Evolutionary conservation across 2,888 invertebrate genomes (phyloP), one percentile per base, ranked within the genome.

Genomic region (Stratiomys singularior): DNA sequence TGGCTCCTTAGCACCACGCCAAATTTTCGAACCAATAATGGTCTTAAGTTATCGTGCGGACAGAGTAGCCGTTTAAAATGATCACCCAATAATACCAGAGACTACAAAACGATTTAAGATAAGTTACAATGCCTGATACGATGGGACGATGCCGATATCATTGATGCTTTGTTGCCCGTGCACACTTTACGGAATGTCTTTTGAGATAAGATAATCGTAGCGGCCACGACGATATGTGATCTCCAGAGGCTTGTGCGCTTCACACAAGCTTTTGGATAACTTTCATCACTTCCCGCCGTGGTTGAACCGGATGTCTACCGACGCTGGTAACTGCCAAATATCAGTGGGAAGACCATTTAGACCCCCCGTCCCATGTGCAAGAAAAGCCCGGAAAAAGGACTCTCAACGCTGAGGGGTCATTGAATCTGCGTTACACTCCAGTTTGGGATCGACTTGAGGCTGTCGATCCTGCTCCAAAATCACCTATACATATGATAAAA

Each of bases 181-280:
- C 69, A 69, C 77, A 67, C 69, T 77, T 77, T 77, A 77, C 66
- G 69, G 63, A 71, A 71, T 72, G 77, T 63, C 77, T 71, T 63
- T 64, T 30, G 21, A 71, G 77, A 77, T 77, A 77, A 77, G 77
- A 77, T 77, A 67, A 60, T 58, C 67, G 37, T 15, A 1, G 25
- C 46, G 47, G 69, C 23, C 27, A 27, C 46, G 60, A 27, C 46
- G 60, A 60, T 58, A 60, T 74, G 74, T 74, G 74, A 74, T 74
- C 74, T 60, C 44, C 46, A 47, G 25, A 69, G 47, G 46, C 47
- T 46, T 47, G 58, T 27, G 21, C 27, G 21, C 30, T 74, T 30
- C 46, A 28, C 60, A 46, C 21, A 58, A 60, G 37, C 23, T 25
- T 30, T 28, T 27, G 30, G 28, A 11, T 27, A 30, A 28, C 71